Evolutionary conservation across 2,797 vertebrate genomes (phyloP), one percentile per base, ranked within the genome.

Genomic region (Botia almorhae): DNA sequence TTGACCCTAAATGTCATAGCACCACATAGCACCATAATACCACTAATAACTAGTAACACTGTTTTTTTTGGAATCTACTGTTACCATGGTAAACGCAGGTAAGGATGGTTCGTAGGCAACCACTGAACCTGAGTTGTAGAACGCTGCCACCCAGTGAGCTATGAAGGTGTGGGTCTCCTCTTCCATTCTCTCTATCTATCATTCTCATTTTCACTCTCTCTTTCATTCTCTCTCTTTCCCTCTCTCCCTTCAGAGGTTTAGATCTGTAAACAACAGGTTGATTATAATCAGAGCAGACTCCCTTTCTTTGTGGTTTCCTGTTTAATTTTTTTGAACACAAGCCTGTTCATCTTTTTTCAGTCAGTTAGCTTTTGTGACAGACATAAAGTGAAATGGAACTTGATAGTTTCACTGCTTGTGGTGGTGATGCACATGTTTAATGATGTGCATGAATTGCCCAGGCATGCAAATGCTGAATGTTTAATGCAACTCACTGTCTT

Each of bases 191-290:
- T 26, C 23, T 26, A 26, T 26, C 23, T 26, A 26, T 26, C n/a
- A n/a, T n/a, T n/a, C 23, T 26, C 23, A 26, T 26, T 26, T 26
- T 26, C 23, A 26, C 23, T 26, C 23, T 26, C n/a, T n/a, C n/a
- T n/a, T n/a, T n/a, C 23, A 26, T 26, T 26, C 23, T 26, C 23
- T 26, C 23, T 26, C 23, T 26, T 26, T 26, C 23, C 23, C 55
- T 55, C 8, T 70, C 14, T 56, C n/a, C 19, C 7, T 1, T 21
- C 23, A 26, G 23, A 26, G 23, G 19, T 12, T 4, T 23, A 33
- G 17, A 71, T 67, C 74, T 76, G 48, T 67, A 61, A 43, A 43
- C 33, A 76, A 53, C 74, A 26, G 74, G 48, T 67, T 76, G 63
- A 67, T 17, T 5, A 2, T 46, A 67, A 10, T 61, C 39, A 61